Base-by-base conservation (phyloP, 2,888 invertebrate species). In the Furcula furcula region DNA sequence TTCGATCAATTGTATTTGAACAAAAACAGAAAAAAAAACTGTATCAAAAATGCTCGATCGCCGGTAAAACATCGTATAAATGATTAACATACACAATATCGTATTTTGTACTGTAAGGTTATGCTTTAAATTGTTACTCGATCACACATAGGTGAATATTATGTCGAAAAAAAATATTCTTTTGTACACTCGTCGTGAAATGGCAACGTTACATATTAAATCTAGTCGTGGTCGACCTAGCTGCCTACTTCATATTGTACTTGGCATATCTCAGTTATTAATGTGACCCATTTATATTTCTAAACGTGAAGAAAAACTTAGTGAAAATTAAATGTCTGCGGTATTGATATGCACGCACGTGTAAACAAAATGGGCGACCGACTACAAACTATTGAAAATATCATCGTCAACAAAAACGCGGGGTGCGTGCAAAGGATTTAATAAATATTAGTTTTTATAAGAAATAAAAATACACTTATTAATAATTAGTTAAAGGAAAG, bases 91-190 rank as follows among this genome's bases (percentile, higher is more conserved):
- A 76, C 76, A 72, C 76, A 56, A 80, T 77, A 82, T 73, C 68
- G 70, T 82, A 81, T 82, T 84, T 87, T 87, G 87, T 87, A 87
- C 87, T 87, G 81, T 86, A 64, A 86, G 85, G 87, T 85, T 78
- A 71, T 73, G 67, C 64, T 62, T 57, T 56, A 45, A 28, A 28
- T 29, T 48, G 37, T 14, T 34, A 27, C 6, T 23, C 22, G 27
- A 23, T 39, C 44, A 48, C 32, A n/a, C 28, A 34, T 6, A n/a
- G 46, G 42, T 19, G 28, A 13, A 2, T 12, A 34, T 30, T 36
- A 9, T 40, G 16, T 31, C 34, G 41, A 43, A 35, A 19, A 26
- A 22, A 31, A 32, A 22, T 25, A 23, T 31, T 26, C 27, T 37
- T 60, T 65, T 66, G 64, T 69, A 66, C 65, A 58, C 58, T 48